Evolutionary conservation across 2,797 vertebrate genomes (phyloP).

Genomic region (Phrynocephalus guinanensis): DNA sequence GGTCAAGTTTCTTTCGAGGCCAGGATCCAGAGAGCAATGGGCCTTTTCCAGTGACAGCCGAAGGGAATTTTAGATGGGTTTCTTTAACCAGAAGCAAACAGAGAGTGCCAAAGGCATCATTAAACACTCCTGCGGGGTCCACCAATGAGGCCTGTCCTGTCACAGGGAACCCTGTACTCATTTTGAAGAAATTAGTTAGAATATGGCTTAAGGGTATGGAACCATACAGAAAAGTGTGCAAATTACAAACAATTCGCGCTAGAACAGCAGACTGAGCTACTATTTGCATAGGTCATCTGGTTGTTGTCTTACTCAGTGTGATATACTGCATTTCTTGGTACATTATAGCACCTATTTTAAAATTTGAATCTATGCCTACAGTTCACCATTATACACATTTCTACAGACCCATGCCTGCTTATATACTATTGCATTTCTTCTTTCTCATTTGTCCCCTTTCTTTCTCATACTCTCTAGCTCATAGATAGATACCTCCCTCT

Average conservation of each 20-base stretch:
- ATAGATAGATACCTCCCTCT: neutral
- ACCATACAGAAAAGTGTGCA: neutral
- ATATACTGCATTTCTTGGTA: neutral
- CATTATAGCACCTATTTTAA: neutral
- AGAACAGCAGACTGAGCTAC: neutral
- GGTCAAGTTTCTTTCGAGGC: neutral
- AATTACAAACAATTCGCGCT: neutral
- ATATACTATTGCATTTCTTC: neutral
- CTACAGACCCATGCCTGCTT: neutral
- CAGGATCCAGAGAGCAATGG: neutral
- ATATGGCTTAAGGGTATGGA: neutral
- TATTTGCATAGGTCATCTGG: neutral
- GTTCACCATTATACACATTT: neutral
- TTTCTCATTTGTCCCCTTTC: no score
- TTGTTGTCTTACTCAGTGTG: neutral
- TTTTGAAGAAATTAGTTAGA: no score
- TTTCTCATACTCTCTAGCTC: no score
- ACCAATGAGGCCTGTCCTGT: neutral
- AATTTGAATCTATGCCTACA: neutral
- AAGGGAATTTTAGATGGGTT: neutral
- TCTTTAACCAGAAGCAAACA: neutral
- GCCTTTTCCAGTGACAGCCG: neutral
- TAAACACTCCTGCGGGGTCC: neutral
- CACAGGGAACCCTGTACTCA: no score
- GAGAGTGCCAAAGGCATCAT: neutral